phyloP scores from a whole-genome alignment of 1,140 invertebrate species.

The Heliconius hewitsoni region DNA sequence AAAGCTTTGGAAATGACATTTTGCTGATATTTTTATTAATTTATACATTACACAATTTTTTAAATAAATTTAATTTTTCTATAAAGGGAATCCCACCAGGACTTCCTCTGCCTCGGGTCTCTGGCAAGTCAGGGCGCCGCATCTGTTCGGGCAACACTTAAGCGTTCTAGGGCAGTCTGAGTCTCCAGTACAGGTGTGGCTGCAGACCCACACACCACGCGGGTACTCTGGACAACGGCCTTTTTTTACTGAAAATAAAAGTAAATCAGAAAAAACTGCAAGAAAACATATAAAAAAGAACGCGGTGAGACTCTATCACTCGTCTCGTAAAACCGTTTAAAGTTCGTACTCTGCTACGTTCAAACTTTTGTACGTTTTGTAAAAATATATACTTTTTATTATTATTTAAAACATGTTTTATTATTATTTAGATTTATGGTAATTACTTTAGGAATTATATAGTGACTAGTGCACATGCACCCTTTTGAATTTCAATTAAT shows the following conservation, averaged over 20 bases:
- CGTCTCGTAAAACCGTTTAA: too few species aligned
- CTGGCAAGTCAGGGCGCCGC: constrained; percentile 82
- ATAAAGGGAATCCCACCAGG: not conserved
- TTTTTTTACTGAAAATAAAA: constrained; percentile 73
- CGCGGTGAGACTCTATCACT: too few species aligned
- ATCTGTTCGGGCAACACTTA: constrained; percentile 84
- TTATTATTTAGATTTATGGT: too few species aligned
- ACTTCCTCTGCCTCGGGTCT: constrained; percentile 58
- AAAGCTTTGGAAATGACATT: too few species aligned
- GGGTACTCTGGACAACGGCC: constrained; percentile 81
- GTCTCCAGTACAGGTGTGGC: constrained; percentile 82
- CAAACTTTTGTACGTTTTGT: too few species aligned
- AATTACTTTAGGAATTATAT: too few species aligned
- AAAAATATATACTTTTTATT: too few species aligned
- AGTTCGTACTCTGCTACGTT: too few species aligned
- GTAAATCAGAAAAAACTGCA: not conserved
- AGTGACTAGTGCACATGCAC: too few species aligned
- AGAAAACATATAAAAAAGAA: not conserved
- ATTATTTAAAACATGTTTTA: too few species aligned
- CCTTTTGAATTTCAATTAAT: too few species aligned
- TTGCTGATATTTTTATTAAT: too few species aligned
- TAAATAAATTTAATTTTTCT: not conserved
- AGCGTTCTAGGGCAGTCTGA: constrained; percentile 80
- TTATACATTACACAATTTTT: not conserved
- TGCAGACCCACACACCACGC: constrained; percentile 83